Evolutionary conservation across 2,888 invertebrate species (phyloP).

Genomic region (Ochropleura leucogaster): DNA sequence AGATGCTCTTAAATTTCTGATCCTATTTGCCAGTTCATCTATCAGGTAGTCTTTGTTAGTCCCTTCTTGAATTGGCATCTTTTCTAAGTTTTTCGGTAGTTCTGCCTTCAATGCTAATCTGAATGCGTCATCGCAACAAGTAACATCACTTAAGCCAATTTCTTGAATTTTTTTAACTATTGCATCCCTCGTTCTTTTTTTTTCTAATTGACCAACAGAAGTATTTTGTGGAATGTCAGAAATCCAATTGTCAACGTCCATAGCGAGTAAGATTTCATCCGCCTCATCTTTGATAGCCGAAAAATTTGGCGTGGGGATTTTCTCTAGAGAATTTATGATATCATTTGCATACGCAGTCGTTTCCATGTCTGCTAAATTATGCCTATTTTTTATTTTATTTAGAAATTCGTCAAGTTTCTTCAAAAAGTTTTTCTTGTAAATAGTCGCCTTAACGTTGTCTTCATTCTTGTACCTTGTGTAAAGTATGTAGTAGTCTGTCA

Average conservation of each 20-base stretch:
- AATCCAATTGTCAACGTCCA: slow-evolving; percentile 82
- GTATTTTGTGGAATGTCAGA: slow-evolving; percentile 74
- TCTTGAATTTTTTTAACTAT: slow-evolving; percentile 76
- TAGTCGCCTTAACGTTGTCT: slow-evolving; percentile 73
- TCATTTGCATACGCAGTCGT: slow-evolving; percentile 65
- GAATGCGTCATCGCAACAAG: slow-evolving; percentile 55
- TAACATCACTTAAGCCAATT: slow-evolving; percentile 64
- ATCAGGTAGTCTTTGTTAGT: slow-evolving; percentile 72
- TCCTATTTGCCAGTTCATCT: slow-evolving; percentile 75
- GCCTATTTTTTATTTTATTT: slow-evolving; percentile 70
- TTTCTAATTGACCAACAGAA: slow-evolving; percentile 65
- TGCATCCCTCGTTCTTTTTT: slow-evolving; percentile 70
- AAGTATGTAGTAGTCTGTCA: slow-evolving; percentile 78
- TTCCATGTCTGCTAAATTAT: slow-evolving; percentile 48
- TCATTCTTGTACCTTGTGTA: slow-evolving; percentile 71
- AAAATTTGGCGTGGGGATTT: slow-evolving; percentile 77
- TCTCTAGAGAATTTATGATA: slow-evolving; percentile 73
- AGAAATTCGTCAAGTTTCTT: slow-evolving; percentile 71
- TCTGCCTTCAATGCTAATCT: slow-evolving; percentile 70
- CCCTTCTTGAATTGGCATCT: slow-evolving; percentile 68
- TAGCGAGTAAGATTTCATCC: slow-evolving; percentile 75
- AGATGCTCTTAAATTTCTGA: slow-evolving; percentile 68
- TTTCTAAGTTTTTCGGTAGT: slow-evolving; percentile 70
- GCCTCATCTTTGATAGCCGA: slow-evolving; percentile 77
- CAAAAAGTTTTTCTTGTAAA: slow-evolving; percentile 75